Evolutionary conservation across 1,140 invertebrate genomes (phyloP), one percentile per base, ranked within the genome.

Genomic region (Zaprionus inermis): DNA sequence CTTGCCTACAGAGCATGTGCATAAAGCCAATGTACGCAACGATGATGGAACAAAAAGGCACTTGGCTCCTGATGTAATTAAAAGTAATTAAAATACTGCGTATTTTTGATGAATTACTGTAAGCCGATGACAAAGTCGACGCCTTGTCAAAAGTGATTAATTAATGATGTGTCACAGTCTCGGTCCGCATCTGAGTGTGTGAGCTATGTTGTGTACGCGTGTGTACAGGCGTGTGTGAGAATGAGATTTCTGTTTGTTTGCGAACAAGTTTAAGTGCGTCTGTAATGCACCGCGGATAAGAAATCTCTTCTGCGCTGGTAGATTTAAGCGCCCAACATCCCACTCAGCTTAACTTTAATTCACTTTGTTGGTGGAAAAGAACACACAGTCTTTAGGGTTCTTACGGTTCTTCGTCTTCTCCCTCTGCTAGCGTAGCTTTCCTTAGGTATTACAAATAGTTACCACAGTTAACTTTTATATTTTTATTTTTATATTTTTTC

Each of bases 51-150:
- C 44, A 54, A 70, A 61, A 55, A 58, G 30, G 52, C 36, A 67
- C 73, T 69, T 66, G 49, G 56, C 44, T 36, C 28, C 41, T 61
- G 54, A 56, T 71, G 76, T 63, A 57, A 79, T 79, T 81, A 86
- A 71, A 79, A 76, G 78, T 86, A 86, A 86, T 86, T 86, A 81
- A 86, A 86, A 66, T 71, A 34, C 54, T 36, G 12, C 22, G 52
- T 78, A 49, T 74, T 76, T 77, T 63, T 79, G 64, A 81, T 68
- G 61, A 65, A 70, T 72, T 72, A n/a, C 59, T 52, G 54, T 55
- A 74, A 72, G 63, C 69, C 49, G 58, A 63, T 64, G 76, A 68
- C 63, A 72, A 73, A 73, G 51, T 57, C 58, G 67, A 76, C 72
- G 77, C 56, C 70, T 58, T 64, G 57, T 65, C 54, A 63, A 56